phyloP scores from a whole-genome alignment of 2,797 vertebrate genomes.

The Sciaenops ocellatus region DNA sequence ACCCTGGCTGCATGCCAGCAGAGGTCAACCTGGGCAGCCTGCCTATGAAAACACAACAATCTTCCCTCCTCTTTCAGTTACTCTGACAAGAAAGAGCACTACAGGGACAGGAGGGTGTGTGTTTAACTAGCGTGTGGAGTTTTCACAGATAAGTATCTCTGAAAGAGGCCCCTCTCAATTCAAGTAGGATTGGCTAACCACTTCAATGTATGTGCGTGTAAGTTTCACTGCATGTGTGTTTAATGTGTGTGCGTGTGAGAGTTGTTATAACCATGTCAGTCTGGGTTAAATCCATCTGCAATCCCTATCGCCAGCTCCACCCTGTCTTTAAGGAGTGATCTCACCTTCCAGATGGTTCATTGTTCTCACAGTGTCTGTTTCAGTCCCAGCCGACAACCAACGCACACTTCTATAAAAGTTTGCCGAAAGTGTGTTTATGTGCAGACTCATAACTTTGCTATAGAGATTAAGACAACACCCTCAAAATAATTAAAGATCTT shows the following conservation, averaged over 20 bases:
- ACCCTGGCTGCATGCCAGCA: conserved; percentile 63
- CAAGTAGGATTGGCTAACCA: conserved; percentile 42
- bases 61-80: conserved; percentile 30
- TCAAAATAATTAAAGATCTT: neutral
- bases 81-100: conserved; percentile 46
- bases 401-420: neutral
- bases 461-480: neutral
- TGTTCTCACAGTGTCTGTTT: conserved; percentile 53
- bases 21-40: conserved; percentile 68
- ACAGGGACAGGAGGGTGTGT: conserved; percentile 21
- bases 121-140: conserved; percentile 53
- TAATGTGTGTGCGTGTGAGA: conserved; percentile 19
- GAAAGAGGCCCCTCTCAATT: conserved; percentile 54
- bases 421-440: neutral
- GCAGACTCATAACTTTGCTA: neutral
- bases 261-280: conserved; percentile 53
- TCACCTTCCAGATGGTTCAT: conserved; percentile 71
- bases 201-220: conserved; percentile 17
- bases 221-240: neutral
- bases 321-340: conserved; percentile 71
- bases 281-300: conserved; percentile 68
- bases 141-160: conserved; percentile 70
- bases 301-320: conserved; percentile 62
- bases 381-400: neutral
- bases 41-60: conserved; percentile 65